phyloP scores from a whole-genome alignment of 2,888 invertebrate genomes.

The Heliconius hortense region DNA sequence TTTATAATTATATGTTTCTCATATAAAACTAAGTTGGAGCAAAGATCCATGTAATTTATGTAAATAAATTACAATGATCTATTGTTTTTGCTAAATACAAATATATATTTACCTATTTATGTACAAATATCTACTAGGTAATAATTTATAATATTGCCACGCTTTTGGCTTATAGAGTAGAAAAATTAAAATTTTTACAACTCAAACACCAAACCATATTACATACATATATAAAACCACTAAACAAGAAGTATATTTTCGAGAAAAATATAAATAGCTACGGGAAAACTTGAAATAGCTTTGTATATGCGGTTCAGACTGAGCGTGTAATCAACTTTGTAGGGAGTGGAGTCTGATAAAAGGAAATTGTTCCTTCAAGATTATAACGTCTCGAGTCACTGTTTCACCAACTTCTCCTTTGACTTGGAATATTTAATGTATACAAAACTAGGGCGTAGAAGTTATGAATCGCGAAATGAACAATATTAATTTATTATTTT shows the following conservation, averaged over 20 bases:
- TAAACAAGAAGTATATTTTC: not conserved
- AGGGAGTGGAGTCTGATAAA: slow-evolving; percentile 14
- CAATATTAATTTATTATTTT: slow-evolving; percentile 7
- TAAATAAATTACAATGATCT: too few relatives aligned
- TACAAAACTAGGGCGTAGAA: slow-evolving; percentile 5
- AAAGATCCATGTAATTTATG: too few relatives aligned
- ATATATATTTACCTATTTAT: too few relatives aligned
- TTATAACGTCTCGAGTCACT: slow-evolving; percentile 20
- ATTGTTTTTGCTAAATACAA: too few relatives aligned
- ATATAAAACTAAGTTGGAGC: too few relatives aligned
- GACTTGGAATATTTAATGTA: slow-evolving; percentile 20
- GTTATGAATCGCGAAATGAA: slow-evolving; percentile 7
- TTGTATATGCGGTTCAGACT: slow-evolving; percentile 21
- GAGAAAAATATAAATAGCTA: slow-evolving; percentile 18
- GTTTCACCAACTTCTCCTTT: slow-evolving; percentile 20
- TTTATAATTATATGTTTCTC: too few relatives aligned
- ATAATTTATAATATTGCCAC: not conserved
- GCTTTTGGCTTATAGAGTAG: not conserved
- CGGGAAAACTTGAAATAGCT: slow-evolving; percentile 20
- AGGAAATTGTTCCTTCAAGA: slow-evolving; percentile 27
- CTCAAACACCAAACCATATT: not conserved
- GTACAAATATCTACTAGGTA: not conserved
- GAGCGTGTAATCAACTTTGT: slow-evolving; percentile 28
- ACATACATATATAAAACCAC: not conserved
- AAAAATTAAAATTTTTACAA: not conserved